phyloP scores from a whole-genome alignment of 2,888 invertebrate genomes.

The Pseudococcus viburni region DNA sequence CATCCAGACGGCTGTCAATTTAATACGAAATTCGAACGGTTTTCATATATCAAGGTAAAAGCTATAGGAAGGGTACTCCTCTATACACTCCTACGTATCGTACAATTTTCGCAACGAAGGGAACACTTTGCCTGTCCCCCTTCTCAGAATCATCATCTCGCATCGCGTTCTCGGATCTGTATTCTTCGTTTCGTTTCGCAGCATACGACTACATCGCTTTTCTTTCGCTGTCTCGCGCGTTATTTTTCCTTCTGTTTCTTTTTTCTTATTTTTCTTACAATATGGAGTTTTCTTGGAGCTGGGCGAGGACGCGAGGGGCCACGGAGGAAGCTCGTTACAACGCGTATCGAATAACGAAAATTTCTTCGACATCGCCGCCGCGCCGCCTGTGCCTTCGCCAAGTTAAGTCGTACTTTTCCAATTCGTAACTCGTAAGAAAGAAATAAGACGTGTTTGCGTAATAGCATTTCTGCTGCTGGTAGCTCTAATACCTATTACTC shows the following conservation, averaged over 20 bases:
- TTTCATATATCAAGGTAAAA: background rate
- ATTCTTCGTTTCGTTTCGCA: background rate
- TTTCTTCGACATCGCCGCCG: background rate
- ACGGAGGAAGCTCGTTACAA: background rate
- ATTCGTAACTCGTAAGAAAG: background rate
- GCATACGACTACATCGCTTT: background rate
- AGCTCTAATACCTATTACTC: background rate
- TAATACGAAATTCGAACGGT: background rate
- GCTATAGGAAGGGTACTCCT: background rate
- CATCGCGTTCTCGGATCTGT: constrained; percentile 2
- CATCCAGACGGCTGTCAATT: background rate
- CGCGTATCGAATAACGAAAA: constrained; percentile 13
- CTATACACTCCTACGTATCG: background rate
- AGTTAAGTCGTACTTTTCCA: background rate
- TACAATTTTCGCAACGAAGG: background rate
- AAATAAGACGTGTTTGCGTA: background rate
- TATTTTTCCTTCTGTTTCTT: background rate
- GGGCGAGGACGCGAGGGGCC: background rate
- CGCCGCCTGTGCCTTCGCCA: background rate
- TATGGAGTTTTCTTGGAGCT: background rate
- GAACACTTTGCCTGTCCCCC: background rate
- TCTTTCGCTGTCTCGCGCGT: background rate
- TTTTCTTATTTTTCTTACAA: constrained; percentile 2
- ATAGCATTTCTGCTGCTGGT: background rate
- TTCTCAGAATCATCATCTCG: constrained; percentile 6